Base-by-base conservation (phyloP, 2,888 invertebrate species). In the Hoplodrina blanda region DNA sequence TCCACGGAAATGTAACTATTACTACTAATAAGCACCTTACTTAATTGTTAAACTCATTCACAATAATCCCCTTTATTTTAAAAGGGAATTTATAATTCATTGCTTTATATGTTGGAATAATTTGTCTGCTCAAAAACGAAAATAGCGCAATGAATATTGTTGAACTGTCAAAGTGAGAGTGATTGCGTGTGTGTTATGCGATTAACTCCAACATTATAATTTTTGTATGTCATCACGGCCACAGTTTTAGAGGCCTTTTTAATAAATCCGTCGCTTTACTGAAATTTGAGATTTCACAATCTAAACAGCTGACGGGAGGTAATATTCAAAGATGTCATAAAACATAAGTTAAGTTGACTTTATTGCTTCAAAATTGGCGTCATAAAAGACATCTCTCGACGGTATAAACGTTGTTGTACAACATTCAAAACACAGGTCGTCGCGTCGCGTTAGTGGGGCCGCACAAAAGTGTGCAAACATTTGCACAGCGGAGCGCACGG, bases 391-490 rank as follows among this genome's bases (percentile, higher is more conserved):
- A 46, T 55, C 19, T 30, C 37, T 7, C 25, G 3, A 15, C 17
- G 2, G 25, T 65, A 37, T 20, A 46, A 19, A 63, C 30, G 50
- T 46, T 49, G n/a, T 20, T 19, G 46, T n/a, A 17, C 8, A 60
- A 44, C 50, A 76, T 67, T 78, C 64, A 67, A 65, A 65, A 71
- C 72, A 63, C 33, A 70, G 57, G 20, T 57, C 46, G 62, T 44
- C 57, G 62, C 73, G 46, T 19, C 54, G 44, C 62, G 70, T 64
- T 53, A 78, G 64, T 57, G 53, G 78, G 53, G 64, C 55, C 66
- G 33, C 63, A 80, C 80, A 79, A 80, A 79, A 79, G 66, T 77
- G 80, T 69, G 57, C 66, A 76, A 79, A 79, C 33, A 73, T 79
- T 79, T 73, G 80, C 66, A 66, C 73, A 76, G 66, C 52, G 57